Evolutionary conservation across 2,113 vertebrate genomes (phyloP).

Genomic region (Catharus minimus): DNA sequence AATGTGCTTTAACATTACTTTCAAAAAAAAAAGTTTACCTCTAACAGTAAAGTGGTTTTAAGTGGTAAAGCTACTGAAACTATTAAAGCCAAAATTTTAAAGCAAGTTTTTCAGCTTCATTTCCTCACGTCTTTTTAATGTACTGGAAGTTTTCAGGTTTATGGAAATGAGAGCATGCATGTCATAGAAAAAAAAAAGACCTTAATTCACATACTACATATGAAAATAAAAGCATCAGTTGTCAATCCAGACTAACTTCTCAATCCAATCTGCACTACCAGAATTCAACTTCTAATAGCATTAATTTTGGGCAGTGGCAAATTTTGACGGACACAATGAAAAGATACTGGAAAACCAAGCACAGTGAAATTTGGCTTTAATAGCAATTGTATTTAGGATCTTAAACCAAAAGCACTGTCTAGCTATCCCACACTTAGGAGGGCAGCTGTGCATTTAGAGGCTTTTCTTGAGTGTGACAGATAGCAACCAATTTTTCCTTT

Average conservation of each 20-base stretch:
- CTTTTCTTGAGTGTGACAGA: background rate
- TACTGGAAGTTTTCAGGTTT: background rate
- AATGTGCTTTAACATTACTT: background rate
- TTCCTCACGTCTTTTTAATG: background rate
- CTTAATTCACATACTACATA: background rate
- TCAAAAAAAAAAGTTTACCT: background rate
- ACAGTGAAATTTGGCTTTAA: background rate
- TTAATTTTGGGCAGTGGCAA: background rate
- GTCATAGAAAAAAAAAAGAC: background rate
- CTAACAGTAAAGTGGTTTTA: background rate
- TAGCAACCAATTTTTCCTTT: background rate
- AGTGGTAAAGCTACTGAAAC: background rate
- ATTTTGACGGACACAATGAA: background rate
- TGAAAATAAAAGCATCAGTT: background rate
- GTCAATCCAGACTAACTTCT: background rate
- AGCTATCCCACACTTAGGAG: background rate
- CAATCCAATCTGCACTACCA: background rate
- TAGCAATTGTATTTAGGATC: background rate
- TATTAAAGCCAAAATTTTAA: background rate
- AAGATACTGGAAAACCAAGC: background rate
- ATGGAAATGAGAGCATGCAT: rapidly evolving
- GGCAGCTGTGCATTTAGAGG: background rate
- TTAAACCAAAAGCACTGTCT: background rate
- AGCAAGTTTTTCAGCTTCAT: background rate
- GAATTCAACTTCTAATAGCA: background rate